Conservation (phyloP, 2,797 vertebrate genomes). For the Hemitrygon akajei region DNA sequence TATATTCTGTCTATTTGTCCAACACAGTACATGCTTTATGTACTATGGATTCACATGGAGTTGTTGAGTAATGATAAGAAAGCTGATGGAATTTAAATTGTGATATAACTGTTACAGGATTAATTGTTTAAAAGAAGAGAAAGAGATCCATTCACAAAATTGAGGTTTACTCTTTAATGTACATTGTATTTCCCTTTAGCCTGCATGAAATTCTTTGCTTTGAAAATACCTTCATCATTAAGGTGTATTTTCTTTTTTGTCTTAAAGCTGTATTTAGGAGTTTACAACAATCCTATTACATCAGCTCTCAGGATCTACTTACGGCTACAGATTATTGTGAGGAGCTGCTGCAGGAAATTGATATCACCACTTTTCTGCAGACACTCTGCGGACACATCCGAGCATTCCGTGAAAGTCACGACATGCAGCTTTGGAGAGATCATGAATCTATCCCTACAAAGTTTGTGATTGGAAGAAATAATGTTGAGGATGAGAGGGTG, state of each 20-base stretch:
- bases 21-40: background rate
- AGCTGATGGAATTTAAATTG: background rate
- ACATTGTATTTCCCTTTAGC: background rate
- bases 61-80: background rate
- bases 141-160: background rate
- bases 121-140: background rate
- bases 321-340: slow-evolving; percentile 93
- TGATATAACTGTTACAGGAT: background rate
- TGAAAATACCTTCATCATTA: background rate
- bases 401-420: slow-evolving; percentile 58
- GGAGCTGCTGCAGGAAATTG: slow-evolving; percentile 89
- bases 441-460: slow-evolving; percentile 48
- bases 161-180: background rate
- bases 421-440: slow-evolving; percentile 44
- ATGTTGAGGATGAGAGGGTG: slow-evolving; percentile 58
- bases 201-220: background rate
- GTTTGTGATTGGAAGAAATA: slow-evolving; percentile 65
- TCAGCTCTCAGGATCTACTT: slow-evolving; percentile 82
- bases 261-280: slow-evolving; percentile 79
- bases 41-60: background rate
- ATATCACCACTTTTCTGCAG: slow-evolving; percentile 83
- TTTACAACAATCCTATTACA: slow-evolving; percentile 78
- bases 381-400: slow-evolving; percentile 82
- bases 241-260: slow-evolving; percentile 9
- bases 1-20: background rate